Evolutionary conservation across 2,888 invertebrate species (phyloP).

Genomic region (Oeneis ivallda): DNA sequence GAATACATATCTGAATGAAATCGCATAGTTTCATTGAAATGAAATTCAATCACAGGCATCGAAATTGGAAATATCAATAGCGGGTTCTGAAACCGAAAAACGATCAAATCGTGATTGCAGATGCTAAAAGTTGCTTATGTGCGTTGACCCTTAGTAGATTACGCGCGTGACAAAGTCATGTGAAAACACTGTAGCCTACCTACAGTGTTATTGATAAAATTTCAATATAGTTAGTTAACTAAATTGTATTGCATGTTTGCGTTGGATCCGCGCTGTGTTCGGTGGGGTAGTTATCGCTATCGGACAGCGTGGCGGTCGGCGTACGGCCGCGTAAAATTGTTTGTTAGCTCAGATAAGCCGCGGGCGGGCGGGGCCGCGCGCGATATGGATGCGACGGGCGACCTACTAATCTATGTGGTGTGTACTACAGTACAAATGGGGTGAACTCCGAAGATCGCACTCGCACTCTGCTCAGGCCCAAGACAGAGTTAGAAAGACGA

Average conservation of each 20-base stretch:
- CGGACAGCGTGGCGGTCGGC: conserved; percentile 22
- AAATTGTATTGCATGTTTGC: conserved; percentile 6
- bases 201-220: conserved; percentile 10
- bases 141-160: no score
- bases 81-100: no score
- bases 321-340: conserved; percentile 30
- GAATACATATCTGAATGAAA: no score
- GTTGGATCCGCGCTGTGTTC: neutral
- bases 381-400: conserved; percentile 19
- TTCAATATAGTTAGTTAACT: conserved; percentile 11
- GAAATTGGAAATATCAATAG: no score
- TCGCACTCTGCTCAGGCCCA: no score
- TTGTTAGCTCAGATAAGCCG: conserved; percentile 35
- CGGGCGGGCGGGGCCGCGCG: conserved; percentile 20
- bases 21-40: no score
- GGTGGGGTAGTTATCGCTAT: conserved; percentile 21
- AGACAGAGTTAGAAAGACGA: no score
- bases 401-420: neutral
- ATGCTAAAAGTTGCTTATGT: neutral
- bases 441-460: no score
- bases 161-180: no score
- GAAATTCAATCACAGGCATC: no score
- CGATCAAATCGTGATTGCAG: neutral
- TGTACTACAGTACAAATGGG: no score
- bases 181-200: neutral